Evolutionary conservation across 2,888 invertebrate species (phyloP), one percentile per base, ranked within the genome.

Genomic region (Cactoblastis cactorum): DNA sequence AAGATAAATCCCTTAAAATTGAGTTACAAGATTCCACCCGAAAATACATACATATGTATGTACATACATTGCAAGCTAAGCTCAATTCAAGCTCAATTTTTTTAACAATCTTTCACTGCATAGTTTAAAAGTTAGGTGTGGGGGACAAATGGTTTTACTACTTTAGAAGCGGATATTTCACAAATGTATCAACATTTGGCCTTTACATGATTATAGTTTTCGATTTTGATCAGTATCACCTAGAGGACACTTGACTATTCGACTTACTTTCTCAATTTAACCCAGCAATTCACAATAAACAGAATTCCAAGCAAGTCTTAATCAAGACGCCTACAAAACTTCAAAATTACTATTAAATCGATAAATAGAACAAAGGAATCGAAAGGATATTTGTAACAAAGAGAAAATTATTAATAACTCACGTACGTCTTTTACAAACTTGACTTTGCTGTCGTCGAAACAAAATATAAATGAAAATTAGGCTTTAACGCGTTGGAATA

Each of bases 371-470:
- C 62, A 64, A 63, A 66, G 59, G 59, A 59, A 54, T 54, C 50
- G 55, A 61, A 62, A 59, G 69, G 67, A 68, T 69, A 69, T 57
- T 56, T 58, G 58, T 61, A 65, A 74, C 71, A 74, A 69, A 69
- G 64, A 69, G 67, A 73, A 71, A 68, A 73, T 73, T 76, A 77
- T 74, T 77, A 73, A 76, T 77, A 76, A 71, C 71, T 69, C 67
- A 61, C 58, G 49, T 51, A 62, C 56, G n/a, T 56, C 54, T 54
- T 43, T 9, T 22, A 54, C 62, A 57, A 59, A 52, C 15, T 55
- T 58, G 55, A 45, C 18, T 47, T 47, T 57, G 2, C 50, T 19
- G 35, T n/a, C 45, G 32, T 18, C 34, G 50, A 51, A 45, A 43
- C 15, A 53, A 35, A 47, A 51, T n/a, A 34, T 1, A 5, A 5